These are phyloP conservation scores for Thalassophryne amazonica DNA, from an alignment of 2,797 vertebrate genomes.

Conservation along the genomic window DNA sequence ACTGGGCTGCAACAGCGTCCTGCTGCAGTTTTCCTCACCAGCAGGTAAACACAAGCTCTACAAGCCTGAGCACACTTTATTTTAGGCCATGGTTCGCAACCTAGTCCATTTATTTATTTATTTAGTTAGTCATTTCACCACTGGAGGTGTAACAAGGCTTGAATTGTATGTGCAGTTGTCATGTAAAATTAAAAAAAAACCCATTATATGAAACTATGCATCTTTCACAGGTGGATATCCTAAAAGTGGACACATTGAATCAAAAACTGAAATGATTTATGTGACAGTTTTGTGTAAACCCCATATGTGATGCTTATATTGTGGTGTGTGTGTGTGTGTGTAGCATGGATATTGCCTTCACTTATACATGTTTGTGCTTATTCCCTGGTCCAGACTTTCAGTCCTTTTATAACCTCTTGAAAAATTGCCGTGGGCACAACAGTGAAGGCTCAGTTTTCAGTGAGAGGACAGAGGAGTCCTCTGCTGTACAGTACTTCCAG, in stretches of 20 bases:
- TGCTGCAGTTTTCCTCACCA: conserved; percentile 92
- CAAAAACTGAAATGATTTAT: too few species aligned
- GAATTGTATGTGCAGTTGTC: too few species aligned
- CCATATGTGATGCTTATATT: not conserved
- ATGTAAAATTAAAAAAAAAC: too few species aligned
- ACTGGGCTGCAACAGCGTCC: conserved; percentile 93
- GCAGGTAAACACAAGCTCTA: conserved; percentile 70
- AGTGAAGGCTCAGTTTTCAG: conserved; percentile 89
- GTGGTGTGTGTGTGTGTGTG: not conserved
- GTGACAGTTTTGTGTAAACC: not conserved
- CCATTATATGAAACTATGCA: too few species aligned
- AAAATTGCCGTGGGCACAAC: conserved; percentile 86
- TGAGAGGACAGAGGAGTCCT: conserved; percentile 94
- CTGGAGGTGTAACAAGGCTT: too few species aligned
- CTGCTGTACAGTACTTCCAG: conserved; percentile 98
- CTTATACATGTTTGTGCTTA: not conserved
- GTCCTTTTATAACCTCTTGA: conserved; percentile 94
- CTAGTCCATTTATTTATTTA: too few species aligned
- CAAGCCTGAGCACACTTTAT: too few species aligned
- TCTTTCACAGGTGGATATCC: too few species aligned
- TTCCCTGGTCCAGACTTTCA: conserved; percentile 84
- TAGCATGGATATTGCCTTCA: not conserved
- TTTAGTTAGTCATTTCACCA: too few species aligned
- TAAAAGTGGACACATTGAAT: too few species aligned
- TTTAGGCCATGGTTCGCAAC: too few species aligned